Conservation (phyloP, 2,113 vertebrate genomes). For the Sapajus apella region DNA sequence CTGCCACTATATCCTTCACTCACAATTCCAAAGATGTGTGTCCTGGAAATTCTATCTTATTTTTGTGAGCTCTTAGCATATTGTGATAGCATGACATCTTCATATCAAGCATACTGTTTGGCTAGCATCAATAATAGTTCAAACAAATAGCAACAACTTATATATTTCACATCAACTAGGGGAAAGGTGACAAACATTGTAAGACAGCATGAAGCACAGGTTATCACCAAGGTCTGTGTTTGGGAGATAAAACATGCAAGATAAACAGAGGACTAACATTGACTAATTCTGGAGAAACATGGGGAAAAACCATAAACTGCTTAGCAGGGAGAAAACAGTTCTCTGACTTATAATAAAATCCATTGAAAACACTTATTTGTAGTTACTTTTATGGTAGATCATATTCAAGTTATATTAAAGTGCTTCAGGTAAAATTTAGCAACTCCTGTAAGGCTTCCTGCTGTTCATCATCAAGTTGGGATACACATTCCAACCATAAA, state of each 20-base stretch:
- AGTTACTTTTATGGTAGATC: constrained; percentile 85
- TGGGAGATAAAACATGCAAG: constrained; percentile 87
- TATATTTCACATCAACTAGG: constrained; percentile 50
- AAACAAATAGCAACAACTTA: constrained; percentile 80
- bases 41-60: constrained; percentile 53
- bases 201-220: constrained; percentile 56
- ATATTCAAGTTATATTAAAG: constrained; percentile 80
- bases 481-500: constrained; percentile 96
- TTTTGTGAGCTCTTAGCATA: constrained; percentile 60
- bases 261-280: constrained; percentile 83
- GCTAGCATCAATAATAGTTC: constrained; percentile 78
- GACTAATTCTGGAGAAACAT: constrained; percentile 50
- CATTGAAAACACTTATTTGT: constrained; percentile 83
- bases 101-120: constrained; percentile 78
- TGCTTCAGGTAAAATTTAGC: constrained; percentile 93
- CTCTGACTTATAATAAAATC: constrained; percentile 39
- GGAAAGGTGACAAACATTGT: constrained; percentile 45
- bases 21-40: constrained; percentile 51
- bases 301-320: constrained; percentile 27
- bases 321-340: constrained; percentile 21
- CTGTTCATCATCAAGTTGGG: constrained; percentile 93
- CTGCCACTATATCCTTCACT: constrained; percentile 32
- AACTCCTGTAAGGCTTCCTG: constrained; percentile 97
- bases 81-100: constrained; percentile 70
- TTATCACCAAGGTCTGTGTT: constrained; percentile 81